Base-by-base conservation (phyloP, 2,888 invertebrate genomes). In the Agrotis ipsilon region DNA sequence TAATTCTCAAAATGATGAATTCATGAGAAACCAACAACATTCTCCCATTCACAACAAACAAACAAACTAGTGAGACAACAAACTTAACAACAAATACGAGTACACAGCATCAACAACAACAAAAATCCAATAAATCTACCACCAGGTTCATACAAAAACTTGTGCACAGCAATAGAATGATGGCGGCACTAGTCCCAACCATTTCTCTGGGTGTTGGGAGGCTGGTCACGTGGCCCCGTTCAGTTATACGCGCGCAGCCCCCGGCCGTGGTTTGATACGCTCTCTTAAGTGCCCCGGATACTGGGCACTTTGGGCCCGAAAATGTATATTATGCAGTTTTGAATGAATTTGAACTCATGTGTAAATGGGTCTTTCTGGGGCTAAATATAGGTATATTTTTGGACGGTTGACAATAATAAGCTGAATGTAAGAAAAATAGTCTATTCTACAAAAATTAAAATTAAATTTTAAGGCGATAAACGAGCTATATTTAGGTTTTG, bases 141-240 rank as follows among this genome's bases (percentile, higher is more conserved):
- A 27, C 57, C 16, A 39, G 21, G 67, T 52, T 73, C 51, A 49
- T 55, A 71, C 51, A 63, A 69, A 71, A 67, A 68, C 64, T 68
- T 32, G 59, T 59, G 19, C 49, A 54, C 21, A 67, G 65, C 71
- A 70, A 77, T 78, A 68, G 69, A 78, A 67, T 48, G 57, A 68
- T 75, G 58, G 64, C 59, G 66, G 66, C 55, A 87, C 83, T 83
- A 80, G 80, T 80, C 80, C 54, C 68, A 72, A 72, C 77, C 66
- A 71, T 86, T 85, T 87, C 85, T 81, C 76, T 75, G 68, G 66
- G 48, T 79, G 79, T 89, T 90, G 68, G 70, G 55, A 93, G 68
- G 84, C 92, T 24, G 83, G 89, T 92, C 93, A 94, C 93, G 93
- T 91, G 88, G 86, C 74, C 61, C 57, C 90, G 88, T 89, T 94